phyloP scores from a whole-genome alignment of 2,888 invertebrate species.

The Teleogryllus oceanicus region DNA sequence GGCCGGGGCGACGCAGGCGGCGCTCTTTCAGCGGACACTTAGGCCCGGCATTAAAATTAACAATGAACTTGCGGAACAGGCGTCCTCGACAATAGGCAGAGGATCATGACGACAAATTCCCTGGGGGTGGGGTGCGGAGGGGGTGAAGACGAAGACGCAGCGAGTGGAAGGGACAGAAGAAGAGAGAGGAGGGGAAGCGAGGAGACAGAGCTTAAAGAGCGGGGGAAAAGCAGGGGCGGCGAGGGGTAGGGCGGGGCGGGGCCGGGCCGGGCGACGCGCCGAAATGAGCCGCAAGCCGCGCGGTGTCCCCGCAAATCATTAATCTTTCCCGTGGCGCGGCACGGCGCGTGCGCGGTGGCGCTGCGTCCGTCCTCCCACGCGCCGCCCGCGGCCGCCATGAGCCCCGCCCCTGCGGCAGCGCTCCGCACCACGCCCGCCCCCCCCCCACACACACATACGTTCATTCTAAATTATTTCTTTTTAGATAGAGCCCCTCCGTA shows the following conservation, averaged over 20 bases:
- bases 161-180: neutral
- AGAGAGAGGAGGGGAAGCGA: neutral
- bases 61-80: neutral
- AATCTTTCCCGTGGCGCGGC: neutral
- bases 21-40: too few relatives aligned
- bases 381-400: neutral
- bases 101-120: neutral
- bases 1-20: too few relatives aligned
- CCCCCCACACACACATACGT: neutral
- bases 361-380: neutral
- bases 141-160: neutral
- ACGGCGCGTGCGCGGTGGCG: neutral
- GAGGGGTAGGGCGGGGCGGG: neutral
- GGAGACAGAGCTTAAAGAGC: neutral
- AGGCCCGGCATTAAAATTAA: neutral
- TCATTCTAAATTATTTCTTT: too few relatives aligned
- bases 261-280: neutral
- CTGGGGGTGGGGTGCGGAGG: neutral
- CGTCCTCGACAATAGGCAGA: neutral
- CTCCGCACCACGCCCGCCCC: neutral
- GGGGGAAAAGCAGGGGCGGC: neutral
- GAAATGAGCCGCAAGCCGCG: constrained; percentile 7
- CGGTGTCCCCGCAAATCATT: constrained; percentile 5
- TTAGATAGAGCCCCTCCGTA: too few relatives aligned
- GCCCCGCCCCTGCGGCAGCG: neutral